Percentiles rank a stretch among this genome's conserved stretches.
Evolutionary conservation across 1,140 invertebrate genomes (phyloP).

Genomic region (Calosoma granatense): DNA sequence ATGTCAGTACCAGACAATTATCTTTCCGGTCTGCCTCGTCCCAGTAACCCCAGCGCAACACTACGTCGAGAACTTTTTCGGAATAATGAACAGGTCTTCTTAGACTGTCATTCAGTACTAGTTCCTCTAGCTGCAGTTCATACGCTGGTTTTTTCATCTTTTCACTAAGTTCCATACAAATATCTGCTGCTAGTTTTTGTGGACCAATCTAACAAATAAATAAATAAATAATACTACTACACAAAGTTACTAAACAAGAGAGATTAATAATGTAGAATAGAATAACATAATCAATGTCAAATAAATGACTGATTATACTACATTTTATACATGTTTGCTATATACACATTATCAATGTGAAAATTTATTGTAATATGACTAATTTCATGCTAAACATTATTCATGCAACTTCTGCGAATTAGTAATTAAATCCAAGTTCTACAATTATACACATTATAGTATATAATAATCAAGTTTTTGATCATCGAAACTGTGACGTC

Average conservation of each 20-base stretch:
- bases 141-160: conserved; percentile 52
- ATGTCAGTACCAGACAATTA: conserved; percentile 63
- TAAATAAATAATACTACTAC: conserved; percentile 15
- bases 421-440: too few relatives aligned
- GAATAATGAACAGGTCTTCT: conserved; percentile 66
- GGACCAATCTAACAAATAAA: conserved; percentile 53
- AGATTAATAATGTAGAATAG: not conserved
- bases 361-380: conserved; percentile 13
- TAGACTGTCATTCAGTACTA: conserved; percentile 58
- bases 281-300: too few relatives aligned
- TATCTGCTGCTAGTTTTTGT: conserved; percentile 60
- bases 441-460: too few relatives aligned
- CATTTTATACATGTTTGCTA: not conserved
- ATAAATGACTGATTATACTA: too few relatives aligned
- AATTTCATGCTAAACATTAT: not conserved
- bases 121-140: conserved; percentile 62
- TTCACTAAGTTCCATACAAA: conserved; percentile 55
- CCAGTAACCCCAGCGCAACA: conserved; percentile 75
- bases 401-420: too few relatives aligned
- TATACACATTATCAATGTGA: not conserved
- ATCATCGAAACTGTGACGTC: too few relatives aligned
- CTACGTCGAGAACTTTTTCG: conserved; percentile 57
- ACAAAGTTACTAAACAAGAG: too few relatives aligned
- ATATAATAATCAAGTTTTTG: too few relatives aligned
- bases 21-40: conserved; percentile 68